Evolutionary conservation across 1,140 invertebrate species (phyloP).

Genomic region (Apis laboriosa): DNA sequence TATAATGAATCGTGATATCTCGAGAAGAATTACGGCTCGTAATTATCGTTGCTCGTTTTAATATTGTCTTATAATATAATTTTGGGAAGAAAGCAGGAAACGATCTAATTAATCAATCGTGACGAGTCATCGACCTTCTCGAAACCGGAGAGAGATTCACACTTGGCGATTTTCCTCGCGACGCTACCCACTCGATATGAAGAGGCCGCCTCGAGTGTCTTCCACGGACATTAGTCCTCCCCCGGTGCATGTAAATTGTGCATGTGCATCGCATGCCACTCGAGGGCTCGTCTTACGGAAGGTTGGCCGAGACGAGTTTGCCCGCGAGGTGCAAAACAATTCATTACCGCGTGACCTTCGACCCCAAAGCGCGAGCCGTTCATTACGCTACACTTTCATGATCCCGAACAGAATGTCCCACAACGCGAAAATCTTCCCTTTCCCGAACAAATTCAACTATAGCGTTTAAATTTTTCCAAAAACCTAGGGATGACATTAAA

Average conservation of each 20-base stretch:
- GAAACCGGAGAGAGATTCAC: conserved; percentile 38
- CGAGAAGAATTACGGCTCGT: no score
- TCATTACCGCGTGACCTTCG: conserved; percentile 77
- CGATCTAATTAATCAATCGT: conserved; percentile 44
- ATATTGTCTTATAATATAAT: no score
- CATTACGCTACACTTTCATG: conserved; percentile 75
- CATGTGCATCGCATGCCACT: conserved; percentile 31
- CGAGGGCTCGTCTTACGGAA: conserved; percentile 52
- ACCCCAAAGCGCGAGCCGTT: conserved; percentile 76
- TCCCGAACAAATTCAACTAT: no score
- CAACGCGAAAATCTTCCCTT: neutral
- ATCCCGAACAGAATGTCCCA: conserved; percentile 59
- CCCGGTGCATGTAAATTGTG: conserved; percentile 45
- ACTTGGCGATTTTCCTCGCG: conserved; percentile 15
- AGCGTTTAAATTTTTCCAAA: no score
- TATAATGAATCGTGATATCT: no score
- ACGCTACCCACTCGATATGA: conserved; percentile 37
- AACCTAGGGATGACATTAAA: no score
- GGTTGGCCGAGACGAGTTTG: conserved; percentile 59
- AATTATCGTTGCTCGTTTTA: no score
- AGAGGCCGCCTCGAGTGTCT: conserved; percentile 53
- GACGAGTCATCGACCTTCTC: conserved; percentile 52
- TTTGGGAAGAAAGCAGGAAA: no score
- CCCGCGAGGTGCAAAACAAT: conserved; percentile 79
- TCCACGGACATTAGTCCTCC: conserved; percentile 56